Conservation (phyloP, 2,113 vertebrate species). For the Mobula birostris region DNA sequence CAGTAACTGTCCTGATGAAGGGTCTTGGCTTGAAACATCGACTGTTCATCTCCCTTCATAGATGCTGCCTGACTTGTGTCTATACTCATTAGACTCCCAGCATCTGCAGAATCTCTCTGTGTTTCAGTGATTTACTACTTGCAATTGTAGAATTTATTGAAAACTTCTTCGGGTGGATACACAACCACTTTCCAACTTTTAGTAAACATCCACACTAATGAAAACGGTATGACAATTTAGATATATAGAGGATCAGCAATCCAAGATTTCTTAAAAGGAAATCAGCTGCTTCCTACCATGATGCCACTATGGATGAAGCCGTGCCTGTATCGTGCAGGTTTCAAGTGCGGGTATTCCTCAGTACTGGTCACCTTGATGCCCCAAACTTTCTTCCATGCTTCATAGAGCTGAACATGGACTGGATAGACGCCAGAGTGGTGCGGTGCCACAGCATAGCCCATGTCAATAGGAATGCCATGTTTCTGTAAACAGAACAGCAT, state of each 20-base stretch:
- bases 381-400: constrained; percentile 94
- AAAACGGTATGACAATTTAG: background rate
- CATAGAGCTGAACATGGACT: constrained; percentile 88
- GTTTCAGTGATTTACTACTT: no score
- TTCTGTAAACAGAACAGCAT: constrained; percentile 61
- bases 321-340: constrained; percentile 82
- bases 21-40: no score
- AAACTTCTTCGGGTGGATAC: background rate
- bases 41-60: no score
- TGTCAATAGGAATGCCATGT: constrained; percentile 83
- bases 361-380: constrained; percentile 90
- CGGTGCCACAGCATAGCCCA: constrained; percentile 90
- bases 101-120: no score
- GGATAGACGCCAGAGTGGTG: constrained; percentile 96
- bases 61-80: no score
- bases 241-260: background rate
- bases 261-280: background rate
- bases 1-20: no score
- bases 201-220: background rate
- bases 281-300: constrained; percentile 66
- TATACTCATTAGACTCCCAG: no score
- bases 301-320: constrained; percentile 90
- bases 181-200: background rate
- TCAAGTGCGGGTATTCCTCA: constrained; percentile 93
- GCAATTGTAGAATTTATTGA: background rate